These are phyloP conservation scores for Lepus europaeus DNA, from an alignment of 2,113 vertebrate genomes.

Conservation along the genomic window DNA sequence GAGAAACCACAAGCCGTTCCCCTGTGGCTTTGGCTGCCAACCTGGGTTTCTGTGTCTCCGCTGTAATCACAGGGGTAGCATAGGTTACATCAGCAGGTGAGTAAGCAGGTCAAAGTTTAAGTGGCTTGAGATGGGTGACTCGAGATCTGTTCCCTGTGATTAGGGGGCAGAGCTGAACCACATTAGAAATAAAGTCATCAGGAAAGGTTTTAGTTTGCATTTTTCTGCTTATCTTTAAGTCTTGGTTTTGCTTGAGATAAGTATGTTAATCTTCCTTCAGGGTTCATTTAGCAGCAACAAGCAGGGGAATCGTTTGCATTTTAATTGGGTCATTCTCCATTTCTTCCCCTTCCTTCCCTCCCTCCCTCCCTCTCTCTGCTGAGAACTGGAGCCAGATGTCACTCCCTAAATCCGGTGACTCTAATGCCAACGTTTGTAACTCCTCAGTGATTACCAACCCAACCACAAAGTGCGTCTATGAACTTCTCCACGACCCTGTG, in stretches of 20 bases:
- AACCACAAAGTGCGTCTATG: not conserved
- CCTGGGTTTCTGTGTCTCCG: not conserved
- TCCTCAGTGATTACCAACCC: not conserved
- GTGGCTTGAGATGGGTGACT: not conserved
- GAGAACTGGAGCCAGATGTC: constrained; percentile 55
- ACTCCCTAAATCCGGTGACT: constrained; percentile 1
- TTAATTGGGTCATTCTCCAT: constrained; percentile 61
- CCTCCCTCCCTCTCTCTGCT: not conserved
- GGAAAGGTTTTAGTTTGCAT: constrained; percentile 17
- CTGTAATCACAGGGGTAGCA: not conserved
- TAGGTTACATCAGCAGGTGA: not conserved
- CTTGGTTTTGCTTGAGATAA: constrained; percentile 38
- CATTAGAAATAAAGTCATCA: not conserved
- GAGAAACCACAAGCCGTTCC: not conserved
- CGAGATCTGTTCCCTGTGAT: not conserved
- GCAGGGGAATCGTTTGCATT: constrained; percentile 66
- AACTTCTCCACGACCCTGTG: not conserved
- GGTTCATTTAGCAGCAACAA: constrained; percentile 67
- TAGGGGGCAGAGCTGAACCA: not conserved
- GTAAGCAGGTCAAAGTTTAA: not conserved
- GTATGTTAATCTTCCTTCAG: constrained; percentile 68
- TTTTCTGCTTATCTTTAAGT: constrained; percentile 49
- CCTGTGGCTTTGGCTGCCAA: not conserved
- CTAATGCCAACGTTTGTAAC: not conserved
- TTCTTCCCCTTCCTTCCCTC: too few relatives aligned